Evolutionary conservation across 2,888 invertebrate species (phyloP).

Genomic region (Eristalinus sepulchralis): DNA sequence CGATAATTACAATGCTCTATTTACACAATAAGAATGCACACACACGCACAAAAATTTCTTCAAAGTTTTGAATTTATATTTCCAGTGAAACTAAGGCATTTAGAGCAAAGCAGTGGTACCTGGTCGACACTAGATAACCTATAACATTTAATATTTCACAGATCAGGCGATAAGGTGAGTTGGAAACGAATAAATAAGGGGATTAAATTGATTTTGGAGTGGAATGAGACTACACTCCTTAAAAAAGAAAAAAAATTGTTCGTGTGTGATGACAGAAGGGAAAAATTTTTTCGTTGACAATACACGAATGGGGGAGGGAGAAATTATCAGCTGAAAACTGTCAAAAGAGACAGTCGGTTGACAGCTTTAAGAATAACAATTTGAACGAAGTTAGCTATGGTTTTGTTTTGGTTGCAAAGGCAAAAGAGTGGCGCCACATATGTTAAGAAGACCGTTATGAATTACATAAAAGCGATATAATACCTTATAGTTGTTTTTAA

Average conservation of each 20-base stretch:
- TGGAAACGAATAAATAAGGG: conserved; percentile 33
- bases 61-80: conserved; percentile 29
- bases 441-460: too few relatives aligned
- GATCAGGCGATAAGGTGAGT: neutral
- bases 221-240: conserved; percentile 64
- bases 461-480: too few relatives aligned
- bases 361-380: neutral
- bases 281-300: conserved; percentile 57
- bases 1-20: conserved; percentile 37
- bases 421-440: neutral
- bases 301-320: conserved; percentile 38
- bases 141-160: conserved; percentile 31
- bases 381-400: conserved; percentile 16
- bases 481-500: too few relatives aligned
- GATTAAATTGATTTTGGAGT: conserved; percentile 40
- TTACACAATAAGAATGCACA: conserved; percentile 56
- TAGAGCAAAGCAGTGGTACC: conserved; percentile 14
- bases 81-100: conserved; percentile 40
- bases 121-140: neutral
- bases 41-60: conserved; percentile 42
- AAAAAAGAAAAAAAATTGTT: conserved; percentile 54
- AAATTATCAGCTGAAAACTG: conserved; percentile 62
- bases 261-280: conserved; percentile 63
- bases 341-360: conserved; percentile 52
- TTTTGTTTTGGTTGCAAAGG: neutral